These are phyloP conservation scores for Palloptera scutellata DNA, from an alignment of 2,888 invertebrate species.

Conservation along the genomic window DNA sequence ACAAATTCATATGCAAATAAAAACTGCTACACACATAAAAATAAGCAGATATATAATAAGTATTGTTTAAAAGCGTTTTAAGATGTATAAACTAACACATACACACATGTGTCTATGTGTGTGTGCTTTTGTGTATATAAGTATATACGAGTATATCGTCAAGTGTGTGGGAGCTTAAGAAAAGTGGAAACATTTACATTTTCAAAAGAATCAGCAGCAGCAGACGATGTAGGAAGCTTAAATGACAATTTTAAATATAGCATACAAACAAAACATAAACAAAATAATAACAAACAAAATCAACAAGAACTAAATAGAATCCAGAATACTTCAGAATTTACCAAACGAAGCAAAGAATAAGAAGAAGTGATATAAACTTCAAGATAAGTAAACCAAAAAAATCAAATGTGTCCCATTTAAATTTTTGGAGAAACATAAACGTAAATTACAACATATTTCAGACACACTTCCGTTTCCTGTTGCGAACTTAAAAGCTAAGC, in stretches of 20 bases:
- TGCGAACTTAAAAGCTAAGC: too few species aligned
- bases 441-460: too few species aligned
- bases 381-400: background rate
- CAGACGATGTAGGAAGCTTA: background rate
- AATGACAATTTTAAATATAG: too few species aligned
- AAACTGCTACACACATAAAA: slow-evolving; percentile 4
- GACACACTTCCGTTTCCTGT: too few species aligned
- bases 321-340: background rate
- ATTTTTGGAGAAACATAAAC: background rate
- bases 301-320: too few species aligned
- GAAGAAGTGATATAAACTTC: background rate
- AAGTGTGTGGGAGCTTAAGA: too few species aligned
- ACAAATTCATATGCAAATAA: background rate
- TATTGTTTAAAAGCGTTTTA: background rate
- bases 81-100: too few species aligned
- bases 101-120: too few species aligned
- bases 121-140: too few species aligned
- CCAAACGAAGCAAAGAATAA: background rate
- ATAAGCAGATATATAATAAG: background rate
- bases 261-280: too few species aligned
- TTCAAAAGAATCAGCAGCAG: background rate
- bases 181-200: background rate
- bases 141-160: too few species aligned
- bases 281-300: too few species aligned
- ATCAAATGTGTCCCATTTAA: background rate